Evolutionary conservation across 2,888 invertebrate species (phyloP), one percentile per base, ranked within the genome.

Genomic region (Hirudinaria manillensis): DNA sequence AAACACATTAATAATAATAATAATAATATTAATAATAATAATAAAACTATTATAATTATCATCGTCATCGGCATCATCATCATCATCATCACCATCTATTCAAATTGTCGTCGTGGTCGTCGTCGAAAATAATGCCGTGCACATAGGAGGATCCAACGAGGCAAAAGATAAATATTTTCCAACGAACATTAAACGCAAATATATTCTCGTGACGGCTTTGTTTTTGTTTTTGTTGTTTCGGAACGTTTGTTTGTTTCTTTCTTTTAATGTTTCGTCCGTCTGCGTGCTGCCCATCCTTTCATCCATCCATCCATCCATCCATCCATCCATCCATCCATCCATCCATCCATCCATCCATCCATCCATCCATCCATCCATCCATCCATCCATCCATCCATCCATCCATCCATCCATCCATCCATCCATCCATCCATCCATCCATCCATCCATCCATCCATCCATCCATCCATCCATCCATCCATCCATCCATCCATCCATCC

Each of bases 241-340:
- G 16, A 53, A 16, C 55, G 21, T 21, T 53, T 53, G 21, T 53
- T 21, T 53, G 21, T 53, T 21, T 53, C 16, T 61, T 61, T 61
- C 61, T 27, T 27, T 61, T 27, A 24, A 61, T 13, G 27, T 61
- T 61, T 38, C 38, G 38, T 55, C 90, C 89, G 78, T 90, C 89
- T 51, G 91, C 86, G 24, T 92, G 91, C 19, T 92, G 92, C 77
- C 89, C 85, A 4, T 90, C 87, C 27, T 7, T 61, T 13, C 61
- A 61, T 61, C 61, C 38, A 10, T 10, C 38, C 10, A 10, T 38
- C 38, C 38, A 38, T 38, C 3, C 38, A 38, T 29, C 93, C 92
- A 73, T 88, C 87, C 85, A 67, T 66, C 78, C 38, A 38, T 38
- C 38, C 38, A 38, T 38, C 38, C 61, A 61, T 61, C 61, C 61